Evolutionary conservation across 2,113 vertebrate genomes (phyloP).

Genomic region (Leptobrachium ailaonicum): DNA sequence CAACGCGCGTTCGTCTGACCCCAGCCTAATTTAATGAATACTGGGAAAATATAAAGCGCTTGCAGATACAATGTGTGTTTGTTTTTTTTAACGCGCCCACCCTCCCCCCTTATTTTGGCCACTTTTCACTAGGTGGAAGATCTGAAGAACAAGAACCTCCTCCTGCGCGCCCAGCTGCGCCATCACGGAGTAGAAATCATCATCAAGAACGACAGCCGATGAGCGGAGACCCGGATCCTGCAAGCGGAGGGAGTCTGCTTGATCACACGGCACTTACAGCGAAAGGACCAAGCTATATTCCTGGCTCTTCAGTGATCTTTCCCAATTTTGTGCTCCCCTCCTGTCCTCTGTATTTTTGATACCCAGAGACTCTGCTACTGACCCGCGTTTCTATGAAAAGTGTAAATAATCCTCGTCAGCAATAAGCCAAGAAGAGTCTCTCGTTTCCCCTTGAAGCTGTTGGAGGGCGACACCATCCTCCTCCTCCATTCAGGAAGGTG

Average conservation of each 20-base stretch:
- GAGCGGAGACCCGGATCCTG: slow-evolving; percentile 40
- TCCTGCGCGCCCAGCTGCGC: slow-evolving; percentile 81
- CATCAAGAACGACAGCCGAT: slow-evolving; percentile 80
- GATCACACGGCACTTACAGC: neutral
- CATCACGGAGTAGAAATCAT: slow-evolving; percentile 85
- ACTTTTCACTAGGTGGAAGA: slow-evolving; percentile 76
- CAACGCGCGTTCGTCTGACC: too few relatives aligned
- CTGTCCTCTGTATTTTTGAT: neutral
- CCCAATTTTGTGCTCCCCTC: neutral
- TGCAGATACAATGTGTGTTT: too few relatives aligned
- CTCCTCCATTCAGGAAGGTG: neutral
- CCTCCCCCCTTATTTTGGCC: neutral
- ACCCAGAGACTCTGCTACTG: neutral
- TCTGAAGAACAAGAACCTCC: slow-evolving; percentile 89
- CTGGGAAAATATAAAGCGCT: too few relatives aligned
- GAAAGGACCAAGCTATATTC: slow-evolving; percentile 11
- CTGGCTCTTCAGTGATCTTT: neutral
- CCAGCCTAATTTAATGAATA: too few relatives aligned
- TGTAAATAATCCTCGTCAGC: slow-evolving; percentile 21
- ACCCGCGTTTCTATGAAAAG: neutral
- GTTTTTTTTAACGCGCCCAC: too few relatives aligned
- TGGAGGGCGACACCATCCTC: neutral
- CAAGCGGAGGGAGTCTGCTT: neutral
- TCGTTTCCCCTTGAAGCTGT: neutral
- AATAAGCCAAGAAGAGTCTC: neutral